Evolutionary conservation across 2,113 vertebrate species (phyloP).

Genomic region (Axis porcinus): DNA sequence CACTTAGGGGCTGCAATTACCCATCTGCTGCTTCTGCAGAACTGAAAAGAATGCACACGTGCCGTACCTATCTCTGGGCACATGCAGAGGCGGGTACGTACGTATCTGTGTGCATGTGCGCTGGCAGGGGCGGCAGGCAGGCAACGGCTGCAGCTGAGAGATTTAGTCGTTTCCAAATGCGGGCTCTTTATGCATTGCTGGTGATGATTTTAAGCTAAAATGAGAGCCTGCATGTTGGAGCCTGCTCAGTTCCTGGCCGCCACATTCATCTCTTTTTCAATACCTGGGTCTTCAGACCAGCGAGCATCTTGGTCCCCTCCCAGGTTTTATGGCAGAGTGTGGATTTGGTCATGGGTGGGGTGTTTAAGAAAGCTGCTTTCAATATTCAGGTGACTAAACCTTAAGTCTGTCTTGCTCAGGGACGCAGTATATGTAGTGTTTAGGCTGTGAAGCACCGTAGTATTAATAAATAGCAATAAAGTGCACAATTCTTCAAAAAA

Average conservation of each 20-base stretch:
- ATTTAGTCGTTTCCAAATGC: neutral
- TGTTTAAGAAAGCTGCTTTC: neutral
- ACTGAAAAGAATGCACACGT: constrained; percentile 77
- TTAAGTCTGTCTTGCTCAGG: neutral
- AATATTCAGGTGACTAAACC: neutral
- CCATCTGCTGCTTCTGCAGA: constrained; percentile 84
- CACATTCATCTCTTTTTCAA: neutral
- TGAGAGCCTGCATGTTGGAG: neutral
- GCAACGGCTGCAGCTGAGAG: constrained; percentile 17
- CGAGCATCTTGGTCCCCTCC: neutral
- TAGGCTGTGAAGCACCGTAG: neutral
- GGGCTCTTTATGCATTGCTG: neutral
- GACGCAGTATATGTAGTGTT: neutral
- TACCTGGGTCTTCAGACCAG: neutral
- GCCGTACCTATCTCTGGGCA: constrained; percentile 73
- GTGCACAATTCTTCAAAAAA: neutral
- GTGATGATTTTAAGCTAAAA: neutral
- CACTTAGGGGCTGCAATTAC: constrained; percentile 85
- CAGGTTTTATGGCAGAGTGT: neutral
- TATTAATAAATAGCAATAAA: neutral
- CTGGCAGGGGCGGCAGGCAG: neutral
- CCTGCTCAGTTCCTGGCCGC: neutral
- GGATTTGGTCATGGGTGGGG: neutral
- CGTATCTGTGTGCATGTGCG: neutral
- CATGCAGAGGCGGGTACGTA: constrained; percentile 33